These are phyloP conservation scores for Bemisia tabaci DNA, from an alignment of 1,140 invertebrate species.

Conservation along the genomic window DNA sequence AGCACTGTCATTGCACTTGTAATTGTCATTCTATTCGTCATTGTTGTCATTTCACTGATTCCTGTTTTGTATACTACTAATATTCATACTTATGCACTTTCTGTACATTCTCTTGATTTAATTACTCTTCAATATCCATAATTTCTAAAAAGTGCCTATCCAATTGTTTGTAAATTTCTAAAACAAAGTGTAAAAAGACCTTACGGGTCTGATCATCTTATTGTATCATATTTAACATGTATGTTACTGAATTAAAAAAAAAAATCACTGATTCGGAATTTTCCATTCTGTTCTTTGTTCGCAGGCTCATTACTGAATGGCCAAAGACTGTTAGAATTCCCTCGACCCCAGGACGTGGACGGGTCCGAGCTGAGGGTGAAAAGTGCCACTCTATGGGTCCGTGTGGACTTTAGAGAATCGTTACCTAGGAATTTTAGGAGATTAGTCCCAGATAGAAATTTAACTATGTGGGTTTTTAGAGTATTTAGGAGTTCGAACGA, in stretches of 20 bases:
- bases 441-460: conserved; percentile 31
- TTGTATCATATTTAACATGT: too few species aligned
- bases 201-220: too few species aligned
- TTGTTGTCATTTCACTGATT: too few species aligned
- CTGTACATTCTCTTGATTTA: too few species aligned
- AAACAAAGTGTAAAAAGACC: too few species aligned
- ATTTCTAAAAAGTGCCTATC: too few species aligned
- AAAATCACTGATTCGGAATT: background rate
- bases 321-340: conserved; percentile 71
- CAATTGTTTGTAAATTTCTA: too few species aligned
- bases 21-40: too few species aligned
- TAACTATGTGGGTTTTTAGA: conserved; percentile 50
- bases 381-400: conserved; percentile 58
- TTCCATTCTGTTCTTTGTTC: conserved; percentile 29
- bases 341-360: conserved; percentile 39
- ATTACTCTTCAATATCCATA: too few species aligned
- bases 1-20: too few species aligned
- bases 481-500: conserved; percentile 30
- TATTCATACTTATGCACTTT: too few species aligned
- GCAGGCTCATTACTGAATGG: conserved; percentile 65
- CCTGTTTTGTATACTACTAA: too few species aligned
- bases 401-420: conserved; percentile 43
- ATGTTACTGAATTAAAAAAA: background rate
- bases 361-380: conserved; percentile 45
- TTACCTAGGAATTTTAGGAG: conserved; percentile 13